Evolutionary conservation across 2,888 invertebrate genomes (phyloP), one percentile per base, ranked within the genome.

Genomic region (Rhagophthalmus giganteus): DNA sequence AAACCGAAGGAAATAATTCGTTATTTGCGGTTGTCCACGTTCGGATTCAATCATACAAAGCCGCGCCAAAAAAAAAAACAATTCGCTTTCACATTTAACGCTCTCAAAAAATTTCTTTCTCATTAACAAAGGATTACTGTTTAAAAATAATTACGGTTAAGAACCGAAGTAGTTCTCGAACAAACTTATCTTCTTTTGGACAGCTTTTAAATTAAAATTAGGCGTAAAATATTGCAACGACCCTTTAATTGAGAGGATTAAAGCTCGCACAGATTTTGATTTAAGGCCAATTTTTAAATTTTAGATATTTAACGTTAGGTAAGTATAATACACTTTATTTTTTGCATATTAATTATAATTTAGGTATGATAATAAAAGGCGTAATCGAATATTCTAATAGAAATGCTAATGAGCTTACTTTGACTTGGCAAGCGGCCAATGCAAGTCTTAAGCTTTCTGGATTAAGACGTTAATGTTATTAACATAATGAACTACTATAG

Each of bases 1-100:
- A 53, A 61, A n/a, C n/a, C n/a, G n/a, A n/a, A n/a, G n/a, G n/a
- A n/a, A n/a, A 58, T 53, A 33, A 44, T 45, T 44, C 33, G 28
- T 50, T 50, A 50, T 56, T 50, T 44, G 33, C 32, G 38, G 45
- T 39, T 15, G 28, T 27, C 28, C 39, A 28, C 28, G 30, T 26
- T n/a, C n/a, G n/a, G n/a, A n/a, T 35, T 24, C 26, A 33, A 27
- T 44, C 35, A 35, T 28, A 28, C 16, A 10, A 9, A 20, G 9
- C 32, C 6, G 7, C 20, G 15, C 20, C 20, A 20, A 20, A 7
- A 40, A 13, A 30, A 31, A 24, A 40, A 16, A 9, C 3, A 4
- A 16, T 15, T 9, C n/a, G 32, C 13, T 26, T 32, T 13, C 8
- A 30, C 10, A 14, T 41, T 41, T 41, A 33, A 32, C 25, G 12